Conservation (phyloP, 2,113 vertebrate species). For the Miniopterus natalensis region DNA sequence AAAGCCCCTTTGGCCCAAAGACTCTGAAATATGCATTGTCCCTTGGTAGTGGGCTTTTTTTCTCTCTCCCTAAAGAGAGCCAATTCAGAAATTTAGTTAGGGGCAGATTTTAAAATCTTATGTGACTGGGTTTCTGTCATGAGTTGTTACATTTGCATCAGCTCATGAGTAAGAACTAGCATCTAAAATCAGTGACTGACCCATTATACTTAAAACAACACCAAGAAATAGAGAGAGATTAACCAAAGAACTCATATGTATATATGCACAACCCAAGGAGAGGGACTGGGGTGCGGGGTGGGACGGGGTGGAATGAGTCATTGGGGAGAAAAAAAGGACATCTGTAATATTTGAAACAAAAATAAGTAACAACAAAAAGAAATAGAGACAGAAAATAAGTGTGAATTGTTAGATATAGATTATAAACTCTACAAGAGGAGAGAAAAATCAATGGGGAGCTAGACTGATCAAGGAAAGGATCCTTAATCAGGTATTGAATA, state of each 20-base stretch:
- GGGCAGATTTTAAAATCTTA: conserved; percentile 15
- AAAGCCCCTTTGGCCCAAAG: conserved; percentile 6
- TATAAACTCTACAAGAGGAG: not conserved
- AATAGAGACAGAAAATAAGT: conserved; percentile 44
- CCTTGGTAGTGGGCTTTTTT: not conserved
- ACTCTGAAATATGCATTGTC: conserved; percentile 19
- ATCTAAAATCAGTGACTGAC: not conserved
- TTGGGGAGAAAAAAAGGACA: not conserved
- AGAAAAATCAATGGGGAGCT: not conserved
- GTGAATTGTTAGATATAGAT: not conserved
- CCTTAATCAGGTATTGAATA: not conserved
- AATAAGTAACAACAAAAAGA: conserved; percentile 42
- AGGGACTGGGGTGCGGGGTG: too few species aligned
- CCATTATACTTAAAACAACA: conserved; percentile 39
- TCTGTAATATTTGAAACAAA: too few species aligned
- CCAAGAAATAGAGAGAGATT: conserved; percentile 13
- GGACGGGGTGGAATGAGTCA: too few species aligned
- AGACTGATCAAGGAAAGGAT: conserved; percentile 35
- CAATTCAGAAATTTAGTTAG: conserved; percentile 52
- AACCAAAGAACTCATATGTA: too few species aligned
- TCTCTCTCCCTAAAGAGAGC: conserved; percentile 26
- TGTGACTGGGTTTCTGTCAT: conserved; percentile 3
- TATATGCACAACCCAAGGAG: too few species aligned
- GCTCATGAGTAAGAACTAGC: not conserved
- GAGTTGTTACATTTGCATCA: conserved; percentile 11